These are phyloP conservation scores for Tympanuchus pallidicinctus DNA, from an alignment of 2,113 vertebrate species.

Conservation along the genomic window DNA sequence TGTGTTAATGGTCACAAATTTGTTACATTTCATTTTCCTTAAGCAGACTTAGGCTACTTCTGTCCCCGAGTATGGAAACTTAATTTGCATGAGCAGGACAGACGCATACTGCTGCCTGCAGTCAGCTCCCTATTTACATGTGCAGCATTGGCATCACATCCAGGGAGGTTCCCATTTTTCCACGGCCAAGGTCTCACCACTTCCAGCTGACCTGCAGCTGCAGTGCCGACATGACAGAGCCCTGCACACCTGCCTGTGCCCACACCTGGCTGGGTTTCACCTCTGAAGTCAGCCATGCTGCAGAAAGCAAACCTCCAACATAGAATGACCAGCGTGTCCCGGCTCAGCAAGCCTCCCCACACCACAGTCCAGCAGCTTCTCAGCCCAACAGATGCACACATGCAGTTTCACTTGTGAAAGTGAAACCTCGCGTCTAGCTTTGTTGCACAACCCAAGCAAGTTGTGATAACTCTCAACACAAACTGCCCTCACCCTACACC, in stretches of 20 bases:
- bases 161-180: no score
- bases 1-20: rapidly evolving
- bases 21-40: neutral
- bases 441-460: rapidly evolving
- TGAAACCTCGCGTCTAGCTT: neutral
- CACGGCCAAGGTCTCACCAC: neutral
- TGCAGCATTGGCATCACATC: neutral
- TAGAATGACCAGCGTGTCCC: rapidly evolving
- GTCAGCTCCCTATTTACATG: neutral
- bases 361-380: neutral
- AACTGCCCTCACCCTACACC: rapidly evolving
- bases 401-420: neutral
- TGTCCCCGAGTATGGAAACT: neutral
- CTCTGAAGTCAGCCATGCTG: neutral
- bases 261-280: rapidly evolving
- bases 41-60: neutral
- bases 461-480: rapidly evolving
- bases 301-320: neutral
- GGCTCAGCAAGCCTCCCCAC: neutral
- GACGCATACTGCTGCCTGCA: neutral
- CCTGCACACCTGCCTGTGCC: neutral
- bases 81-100: neutral
- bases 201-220: neutral
- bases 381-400: neutral
- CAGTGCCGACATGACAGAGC: neutral